Conservation (phyloP, 2,888 invertebrate species). For the Lamellibrachia columna region DNA sequence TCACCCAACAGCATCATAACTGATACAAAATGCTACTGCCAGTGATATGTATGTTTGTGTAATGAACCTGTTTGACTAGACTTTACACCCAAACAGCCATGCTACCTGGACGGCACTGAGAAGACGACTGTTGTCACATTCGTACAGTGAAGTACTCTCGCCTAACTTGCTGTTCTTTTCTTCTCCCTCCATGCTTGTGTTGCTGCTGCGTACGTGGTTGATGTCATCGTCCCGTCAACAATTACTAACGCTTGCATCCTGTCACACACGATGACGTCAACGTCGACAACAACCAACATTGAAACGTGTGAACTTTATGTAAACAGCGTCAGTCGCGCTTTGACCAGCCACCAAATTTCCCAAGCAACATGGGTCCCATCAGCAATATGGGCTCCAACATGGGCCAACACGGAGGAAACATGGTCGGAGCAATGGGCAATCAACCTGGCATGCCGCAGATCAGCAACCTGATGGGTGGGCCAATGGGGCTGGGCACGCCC, state of each 20-base stretch:
- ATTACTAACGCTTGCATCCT: neutral
- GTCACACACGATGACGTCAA: neutral
- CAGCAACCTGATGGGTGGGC: neutral
- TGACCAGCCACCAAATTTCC: neutral
- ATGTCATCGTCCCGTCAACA: conserved; percentile 12
- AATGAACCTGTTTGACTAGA: neutral
- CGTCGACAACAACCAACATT: neutral
- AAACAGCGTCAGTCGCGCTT: conserved; percentile 16
- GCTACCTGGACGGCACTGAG: neutral
- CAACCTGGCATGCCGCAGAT: neutral
- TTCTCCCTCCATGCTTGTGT: neutral
- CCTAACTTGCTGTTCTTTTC: neutral
- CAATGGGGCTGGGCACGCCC: neutral
- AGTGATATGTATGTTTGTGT: neutral
- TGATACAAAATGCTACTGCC: neutral
- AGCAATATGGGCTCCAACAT: neutral
- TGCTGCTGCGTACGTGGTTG: neutral
- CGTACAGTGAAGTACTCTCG: neutral
- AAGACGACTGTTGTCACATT: neutral
- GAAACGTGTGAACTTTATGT: neutral
- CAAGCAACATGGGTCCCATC: conserved; percentile 9
- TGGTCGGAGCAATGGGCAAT: neutral
- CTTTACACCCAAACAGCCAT: neutral
- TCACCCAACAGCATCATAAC: neutral
- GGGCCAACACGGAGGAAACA: neutral